A percentile compares a stretch with the other conserved stretches of the same genome.
phyloP scores from a whole-genome alignment of 2,888 invertebrate genomes.

The Limnephilus lunatus region DNA sequence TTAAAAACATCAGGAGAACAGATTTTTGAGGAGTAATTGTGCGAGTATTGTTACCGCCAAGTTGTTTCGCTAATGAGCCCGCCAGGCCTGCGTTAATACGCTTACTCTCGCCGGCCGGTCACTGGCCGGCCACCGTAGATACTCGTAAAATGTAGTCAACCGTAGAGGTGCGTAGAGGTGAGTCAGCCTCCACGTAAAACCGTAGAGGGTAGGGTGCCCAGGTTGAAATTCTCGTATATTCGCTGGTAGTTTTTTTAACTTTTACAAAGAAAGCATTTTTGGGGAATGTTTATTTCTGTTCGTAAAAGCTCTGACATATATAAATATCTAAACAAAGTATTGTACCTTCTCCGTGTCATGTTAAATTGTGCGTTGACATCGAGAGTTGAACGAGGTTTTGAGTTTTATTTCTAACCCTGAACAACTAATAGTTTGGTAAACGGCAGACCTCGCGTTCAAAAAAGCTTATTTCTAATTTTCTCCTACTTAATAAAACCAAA shows the following conservation, averaged over 20 bases:
- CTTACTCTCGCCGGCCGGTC: constrained; percentile 37
- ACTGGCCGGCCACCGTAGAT: neutral
- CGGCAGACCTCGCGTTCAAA: no score
- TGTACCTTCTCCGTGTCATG: neutral
- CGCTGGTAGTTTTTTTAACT: neutral
- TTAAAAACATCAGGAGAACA: constrained; percentile 27
- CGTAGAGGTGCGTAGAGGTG: constrained; percentile 26
- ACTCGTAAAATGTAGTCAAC: neutral
- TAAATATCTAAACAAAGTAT: neutral
- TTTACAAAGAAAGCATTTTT: neutral
- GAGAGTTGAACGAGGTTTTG: neutral
- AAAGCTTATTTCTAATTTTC: no score
- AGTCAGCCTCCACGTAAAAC: neutral
- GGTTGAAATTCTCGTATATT: neutral
- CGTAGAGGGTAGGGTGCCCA: constrained; percentile 10
- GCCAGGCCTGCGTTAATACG: constrained; percentile 54
- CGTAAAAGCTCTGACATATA: neutral
- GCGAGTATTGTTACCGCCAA: constrained; percentile 45
- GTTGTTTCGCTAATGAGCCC: constrained; percentile 63
- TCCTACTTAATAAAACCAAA: no score
- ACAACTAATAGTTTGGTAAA: no score
- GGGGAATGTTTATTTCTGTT: neutral
- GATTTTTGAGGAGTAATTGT: constrained; percentile 35
- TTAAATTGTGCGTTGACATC: neutral
- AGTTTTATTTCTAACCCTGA: no score